A percentile compares a stretch with the other conserved stretches of the same genome.
These are phyloP conservation scores for Synanthedon tipuliformis DNA, from an alignment of 2,888 invertebrate genomes.

Conservation along the genomic window DNA sequence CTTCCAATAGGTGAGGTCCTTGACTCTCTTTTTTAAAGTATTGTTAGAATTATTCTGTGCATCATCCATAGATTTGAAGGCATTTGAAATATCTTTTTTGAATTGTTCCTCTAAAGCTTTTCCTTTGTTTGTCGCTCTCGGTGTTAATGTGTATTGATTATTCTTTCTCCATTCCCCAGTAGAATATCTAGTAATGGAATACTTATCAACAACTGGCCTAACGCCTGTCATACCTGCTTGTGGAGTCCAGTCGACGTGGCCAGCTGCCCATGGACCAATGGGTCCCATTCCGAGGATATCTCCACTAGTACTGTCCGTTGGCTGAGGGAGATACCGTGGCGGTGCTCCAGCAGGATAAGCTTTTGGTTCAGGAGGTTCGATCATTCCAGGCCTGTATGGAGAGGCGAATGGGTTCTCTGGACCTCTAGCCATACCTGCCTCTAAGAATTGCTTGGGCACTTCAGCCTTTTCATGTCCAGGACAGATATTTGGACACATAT, in stretches of 20 bases:
- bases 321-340: slow-evolving; percentile 50
- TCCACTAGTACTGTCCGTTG: slow-evolving; percentile 50
- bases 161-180: slow-evolving; percentile 79
- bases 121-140: slow-evolving; percentile 41
- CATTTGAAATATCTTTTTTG: slow-evolving; percentile 52
- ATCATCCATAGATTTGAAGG: slow-evolving; percentile 67
- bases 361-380: slow-evolving; percentile 37
- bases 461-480: slow-evolving; percentile 14
- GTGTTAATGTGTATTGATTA: slow-evolving; percentile 62
- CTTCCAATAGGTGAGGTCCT: slow-evolving; percentile 74
- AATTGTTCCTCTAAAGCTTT: slow-evolving; percentile 26
- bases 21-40: slow-evolving; percentile 30
- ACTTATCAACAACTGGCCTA: slow-evolving; percentile 81
- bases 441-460: slow-evolving; percentile 8
- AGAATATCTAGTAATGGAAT: slow-evolving; percentile 80
- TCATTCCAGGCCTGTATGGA: slow-evolving; percentile 43
- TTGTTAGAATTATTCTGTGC: slow-evolving; percentile 60
- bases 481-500: slow-evolving; percentile 45
- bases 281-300: slow-evolving; percentile 54
- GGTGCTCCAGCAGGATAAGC: slow-evolving; percentile 42
- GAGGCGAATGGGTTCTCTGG: slow-evolving; percentile 17
- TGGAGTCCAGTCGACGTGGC: slow-evolving; percentile 80
- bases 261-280: slow-evolving; percentile 80
- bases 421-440: slow-evolving; percentile 16
- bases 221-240: slow-evolving; percentile 79